phyloP scores from a whole-genome alignment of 92 coral and sea anemone genomes.

The Porites divaricata region DNA sequence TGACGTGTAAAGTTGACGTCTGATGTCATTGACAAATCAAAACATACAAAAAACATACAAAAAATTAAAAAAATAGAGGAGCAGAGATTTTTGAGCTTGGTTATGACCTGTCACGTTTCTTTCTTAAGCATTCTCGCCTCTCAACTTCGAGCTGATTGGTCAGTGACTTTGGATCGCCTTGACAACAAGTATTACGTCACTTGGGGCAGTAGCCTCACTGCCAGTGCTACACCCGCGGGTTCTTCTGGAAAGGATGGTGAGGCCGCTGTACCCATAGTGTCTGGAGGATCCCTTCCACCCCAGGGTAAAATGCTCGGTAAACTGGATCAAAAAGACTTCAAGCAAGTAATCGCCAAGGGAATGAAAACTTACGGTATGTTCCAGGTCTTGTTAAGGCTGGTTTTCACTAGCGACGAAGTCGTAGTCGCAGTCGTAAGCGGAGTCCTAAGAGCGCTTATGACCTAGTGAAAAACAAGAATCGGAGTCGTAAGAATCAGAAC shows the following conservation, averaged over 20 bases:
- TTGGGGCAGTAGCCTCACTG: constrained; percentile 90
- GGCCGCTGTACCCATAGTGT: constrained; percentile 42
- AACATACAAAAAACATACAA: no score
- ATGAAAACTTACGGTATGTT: constrained; percentile 89
- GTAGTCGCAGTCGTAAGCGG: no score
- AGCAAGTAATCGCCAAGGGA: constrained; percentile 93
- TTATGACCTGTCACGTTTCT: neutral
- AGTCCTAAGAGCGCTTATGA: no score
- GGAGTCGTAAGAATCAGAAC: no score
- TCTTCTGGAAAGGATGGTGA: constrained; percentile 75
- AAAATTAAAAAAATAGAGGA: no score
- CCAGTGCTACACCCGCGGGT: constrained; percentile 53
- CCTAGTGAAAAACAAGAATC: no score
- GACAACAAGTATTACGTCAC: constrained; percentile 96
- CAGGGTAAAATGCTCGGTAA: constrained; percentile 91
- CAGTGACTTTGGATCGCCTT: constrained; percentile 88
- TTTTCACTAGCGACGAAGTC: no score
- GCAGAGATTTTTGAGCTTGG: no score
- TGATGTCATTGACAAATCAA: no score
- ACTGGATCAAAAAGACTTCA: constrained; percentile 89
- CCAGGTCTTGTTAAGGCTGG: no score
- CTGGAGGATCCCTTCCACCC: constrained; percentile 82
- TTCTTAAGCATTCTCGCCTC: constrained; percentile 83
- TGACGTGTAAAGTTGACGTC: no score
- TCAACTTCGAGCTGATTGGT: constrained; percentile 99